Base-by-base conservation (phyloP, 1,140 invertebrate genomes). In the Carposina sasakii region DNA sequence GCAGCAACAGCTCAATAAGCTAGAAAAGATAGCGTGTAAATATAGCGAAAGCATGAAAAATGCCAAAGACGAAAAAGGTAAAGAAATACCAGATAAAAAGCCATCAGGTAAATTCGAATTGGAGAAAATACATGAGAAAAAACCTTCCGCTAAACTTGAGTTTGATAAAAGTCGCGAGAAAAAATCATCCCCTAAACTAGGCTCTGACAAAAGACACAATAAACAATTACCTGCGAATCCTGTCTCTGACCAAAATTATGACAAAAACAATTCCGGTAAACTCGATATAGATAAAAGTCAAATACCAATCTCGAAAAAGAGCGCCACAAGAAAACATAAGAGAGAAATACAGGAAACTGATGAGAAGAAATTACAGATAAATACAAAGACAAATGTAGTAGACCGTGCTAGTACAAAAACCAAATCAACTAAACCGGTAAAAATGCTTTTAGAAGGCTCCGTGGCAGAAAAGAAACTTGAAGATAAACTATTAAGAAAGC, bases 1-100 rank as follows among this genome's bases (percentile, higher is more conserved):
- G 56, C 56, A 65, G 45, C 60, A 75, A 39, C 65, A 78, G 44
- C 50, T 82, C 20, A 75, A 81, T 51, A 81, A 73, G 48, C 54
- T 84, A 17, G 74, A 78, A 58, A 64, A 75, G 45, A 73, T 78
- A 24, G 67, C 67, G 19, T 60, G 56, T 30, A 81, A 79, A 60
- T 76, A 70, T 48, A 77, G 55, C 45, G 69, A 83, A 65, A 65
- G 51, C 49, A 55, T 51, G 33, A 40, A 71, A 52, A 67, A 62
- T 55, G 49, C 43, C 17, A 43, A 53, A 50, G 52, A 57, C 30
- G 43, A 60, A 36, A 58, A 51, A 42, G 21, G 55, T 40, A 37
- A 43, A 37, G 2, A n/a, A n/a, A n/a, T n/a, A n/a, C n/a, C n/a
- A n/a, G n/a, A n/a, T n/a, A n/a, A n/a, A n/a, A n/a, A n/a, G n/a